These are phyloP conservation scores for Lepus oiostolus DNA, from an alignment of 2,797 vertebrate species.

Conservation along the genomic window DNA sequence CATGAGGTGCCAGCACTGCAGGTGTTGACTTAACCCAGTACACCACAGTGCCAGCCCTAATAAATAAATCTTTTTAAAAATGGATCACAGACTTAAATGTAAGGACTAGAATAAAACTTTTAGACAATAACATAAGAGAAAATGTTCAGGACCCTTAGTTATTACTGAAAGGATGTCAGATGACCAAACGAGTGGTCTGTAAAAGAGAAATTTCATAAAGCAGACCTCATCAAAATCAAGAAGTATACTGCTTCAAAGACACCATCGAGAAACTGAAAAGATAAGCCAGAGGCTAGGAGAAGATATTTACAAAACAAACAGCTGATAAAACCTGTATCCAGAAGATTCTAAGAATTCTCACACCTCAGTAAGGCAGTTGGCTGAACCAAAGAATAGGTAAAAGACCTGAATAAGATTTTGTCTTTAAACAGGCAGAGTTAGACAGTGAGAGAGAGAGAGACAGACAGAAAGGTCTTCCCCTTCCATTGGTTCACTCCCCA, in stretches of 20 bases:
- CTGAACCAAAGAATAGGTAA: background rate
- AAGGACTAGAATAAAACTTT: background rate
- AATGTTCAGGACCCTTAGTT: background rate
- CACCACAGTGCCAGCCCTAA: too few relatives aligned
- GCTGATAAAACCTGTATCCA: background rate
- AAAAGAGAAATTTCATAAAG: background rate
- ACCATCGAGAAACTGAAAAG: conserved; percentile 2
- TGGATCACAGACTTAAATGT: background rate
- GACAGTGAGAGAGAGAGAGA: too few relatives aligned
- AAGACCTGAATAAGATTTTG: background rate
- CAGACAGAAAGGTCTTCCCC: too few relatives aligned
- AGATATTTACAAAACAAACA: background rate
- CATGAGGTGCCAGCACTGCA: too few relatives aligned
- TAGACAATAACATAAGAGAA: background rate
- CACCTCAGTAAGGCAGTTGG: background rate
- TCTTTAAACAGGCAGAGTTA: too few relatives aligned
- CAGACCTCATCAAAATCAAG: background rate
- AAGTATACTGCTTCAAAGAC: background rate
- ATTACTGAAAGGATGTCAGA: background rate
- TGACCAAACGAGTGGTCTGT: background rate
- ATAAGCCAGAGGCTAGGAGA: background rate
- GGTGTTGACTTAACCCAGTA: too few relatives aligned
- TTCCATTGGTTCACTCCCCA: too few relatives aligned
- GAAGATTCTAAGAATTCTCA: background rate
- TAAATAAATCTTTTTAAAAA: background rate